These are phyloP conservation scores for Tapirus indicus DNA, from an alignment of 2,797 vertebrate species.

Conservation along the genomic window DNA sequence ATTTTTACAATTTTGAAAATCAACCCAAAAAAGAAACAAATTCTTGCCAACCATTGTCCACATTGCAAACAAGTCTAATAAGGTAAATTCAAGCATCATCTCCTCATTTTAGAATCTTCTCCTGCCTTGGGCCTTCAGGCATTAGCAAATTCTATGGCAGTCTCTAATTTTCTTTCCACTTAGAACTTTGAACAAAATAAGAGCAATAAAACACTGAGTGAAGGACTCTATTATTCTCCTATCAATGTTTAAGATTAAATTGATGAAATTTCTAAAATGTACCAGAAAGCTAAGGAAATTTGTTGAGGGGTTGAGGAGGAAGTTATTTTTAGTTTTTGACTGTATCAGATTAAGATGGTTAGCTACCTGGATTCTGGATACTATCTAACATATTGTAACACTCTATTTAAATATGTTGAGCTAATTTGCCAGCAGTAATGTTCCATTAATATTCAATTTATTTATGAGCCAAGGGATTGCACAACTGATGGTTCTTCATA, in stretches of 20 bases:
- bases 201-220: too few species aligned
- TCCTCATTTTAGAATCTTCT: background rate
- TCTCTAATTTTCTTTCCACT: too few species aligned
- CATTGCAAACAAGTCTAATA: background rate
- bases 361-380: background rate
- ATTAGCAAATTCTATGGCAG: too few species aligned
- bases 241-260: background rate
- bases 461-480: background rate
- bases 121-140: too few species aligned
- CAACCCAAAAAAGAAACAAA: background rate
- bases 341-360: background rate
- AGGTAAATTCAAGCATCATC: background rate
- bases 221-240: too few species aligned
- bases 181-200: too few species aligned
- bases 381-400: too few species aligned
- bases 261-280: background rate
- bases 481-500: background rate
- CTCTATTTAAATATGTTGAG: background rate
- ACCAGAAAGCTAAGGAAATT: background rate
- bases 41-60: background rate
- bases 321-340: background rate
- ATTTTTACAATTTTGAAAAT: background rate
- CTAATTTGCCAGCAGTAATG: background rate
- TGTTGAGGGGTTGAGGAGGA: background rate
- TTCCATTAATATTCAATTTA: background rate